Percentiles rank a stretch among this genome's conserved stretches.
phyloP scores from a whole-genome alignment of 2,113 vertebrate genomes.

The Lepus europaeus region DNA sequence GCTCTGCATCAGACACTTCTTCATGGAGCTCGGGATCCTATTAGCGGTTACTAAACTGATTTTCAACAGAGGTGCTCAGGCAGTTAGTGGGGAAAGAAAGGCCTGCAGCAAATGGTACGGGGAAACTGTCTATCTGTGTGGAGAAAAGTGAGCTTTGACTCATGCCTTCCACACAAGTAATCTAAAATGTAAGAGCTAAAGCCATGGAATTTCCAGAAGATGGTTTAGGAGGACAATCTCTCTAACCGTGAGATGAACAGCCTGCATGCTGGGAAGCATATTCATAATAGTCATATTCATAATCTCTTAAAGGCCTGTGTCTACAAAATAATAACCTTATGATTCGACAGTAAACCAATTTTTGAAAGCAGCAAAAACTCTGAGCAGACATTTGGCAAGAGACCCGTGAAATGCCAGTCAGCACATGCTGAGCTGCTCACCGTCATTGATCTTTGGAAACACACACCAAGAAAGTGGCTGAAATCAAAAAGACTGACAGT shows the following conservation, averaged over 20 bases:
- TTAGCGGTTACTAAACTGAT: constrained; percentile 40
- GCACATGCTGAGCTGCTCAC: background rate
- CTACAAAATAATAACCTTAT: background rate
- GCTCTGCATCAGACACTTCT: background rate
- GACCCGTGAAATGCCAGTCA: background rate
- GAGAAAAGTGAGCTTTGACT: background rate
- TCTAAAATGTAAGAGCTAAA: constrained; percentile 14
- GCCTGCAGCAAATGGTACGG: background rate
- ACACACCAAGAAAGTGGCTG: no score
- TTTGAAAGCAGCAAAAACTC: constrained; percentile 32
- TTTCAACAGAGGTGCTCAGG: constrained; percentile 43
- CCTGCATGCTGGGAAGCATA: background rate
- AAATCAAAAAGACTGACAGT: background rate
- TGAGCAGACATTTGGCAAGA: constrained; percentile 25
- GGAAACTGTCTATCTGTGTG: background rate
- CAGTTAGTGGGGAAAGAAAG: constrained; percentile 10
- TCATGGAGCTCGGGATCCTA: background rate
- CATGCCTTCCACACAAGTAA: background rate
- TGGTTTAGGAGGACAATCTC: background rate
- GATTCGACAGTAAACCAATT: background rate
- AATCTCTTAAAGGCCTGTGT: background rate
- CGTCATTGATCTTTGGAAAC: background rate
- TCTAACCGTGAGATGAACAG: background rate
- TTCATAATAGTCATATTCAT: background rate
- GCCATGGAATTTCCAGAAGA: constrained; percentile 8